Base-by-base conservation (phyloP, 2,113 vertebrate species). In the Perccottus glenii region DNA sequence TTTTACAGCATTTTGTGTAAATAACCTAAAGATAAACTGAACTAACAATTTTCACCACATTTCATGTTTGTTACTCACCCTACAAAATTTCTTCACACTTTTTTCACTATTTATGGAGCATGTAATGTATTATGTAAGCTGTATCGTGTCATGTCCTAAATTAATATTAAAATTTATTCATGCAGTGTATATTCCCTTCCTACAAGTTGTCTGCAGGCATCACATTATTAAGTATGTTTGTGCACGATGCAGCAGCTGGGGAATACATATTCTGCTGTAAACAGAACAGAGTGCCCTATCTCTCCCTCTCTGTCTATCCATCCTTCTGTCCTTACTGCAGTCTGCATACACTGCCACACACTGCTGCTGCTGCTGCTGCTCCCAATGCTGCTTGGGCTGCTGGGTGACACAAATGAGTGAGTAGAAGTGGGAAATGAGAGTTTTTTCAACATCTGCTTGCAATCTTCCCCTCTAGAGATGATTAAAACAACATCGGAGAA, bases 281-380 rank as follows among this genome's bases (percentile, higher is more conserved):
- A 78, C 50, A 62, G 51, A 77, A 60, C 64, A 64, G 38, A 70
- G 38, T 64, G 70, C 45, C 45, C 62, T 15, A 51, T 5, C 48
- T 48, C 48, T 33, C 57, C 12, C 32, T 70, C 63, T 80, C 35
- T 77, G 32, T 75, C 69, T 74, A 57, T 80, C 73, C 33, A 57
- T 86, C 83, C 70, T 46, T 85, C 81, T 68, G 74, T 76, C 67
- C 80, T 82, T 67, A 83, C 87, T 85, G 87, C 89, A 89, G 89
- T 87, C 83, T 88, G 73, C 78, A 80, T 77, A 70, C 83, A 63
- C 68, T 69, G 72, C 72, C 70, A 73, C 79, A 73, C 79, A 69
- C 77, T 71, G 62, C 70, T 75, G 62, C 70, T 71, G 66, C 52
- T 78, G 64, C 55, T 78, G 73, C 64, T 81, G 75, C 63, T 86